phyloP scores from a whole-genome alignment of 2,113 vertebrate species.

The Pseudopipra pipra region DNA sequence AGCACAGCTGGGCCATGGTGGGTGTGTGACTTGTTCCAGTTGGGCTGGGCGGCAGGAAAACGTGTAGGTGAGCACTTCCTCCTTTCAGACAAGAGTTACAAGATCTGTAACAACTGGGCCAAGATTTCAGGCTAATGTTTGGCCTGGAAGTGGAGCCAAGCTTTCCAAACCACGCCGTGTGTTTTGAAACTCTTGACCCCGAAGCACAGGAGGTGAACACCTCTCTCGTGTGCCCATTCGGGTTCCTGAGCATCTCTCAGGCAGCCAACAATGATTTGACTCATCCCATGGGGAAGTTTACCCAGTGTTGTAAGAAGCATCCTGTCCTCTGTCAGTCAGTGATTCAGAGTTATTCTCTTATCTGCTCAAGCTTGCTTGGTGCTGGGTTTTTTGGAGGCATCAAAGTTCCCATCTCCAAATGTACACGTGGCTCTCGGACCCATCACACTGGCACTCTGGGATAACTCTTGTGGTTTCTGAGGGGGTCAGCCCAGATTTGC shows the following conservation, averaged over 20 bases:
- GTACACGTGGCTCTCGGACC: rapidly evolving
- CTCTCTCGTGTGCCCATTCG: rapidly evolving
- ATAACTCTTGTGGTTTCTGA: not conserved
- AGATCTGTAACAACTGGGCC: not conserved
- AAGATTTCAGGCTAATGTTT: not conserved
- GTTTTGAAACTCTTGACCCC: not conserved
- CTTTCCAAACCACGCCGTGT: not conserved
- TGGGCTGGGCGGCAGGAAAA: not conserved
- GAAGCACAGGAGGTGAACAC: rapidly evolving
- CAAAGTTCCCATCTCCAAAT: rapidly evolving
- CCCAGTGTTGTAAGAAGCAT: not conserved
- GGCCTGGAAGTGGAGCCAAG: not conserved
- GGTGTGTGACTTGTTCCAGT: not conserved
- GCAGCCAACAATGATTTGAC: not conserved
- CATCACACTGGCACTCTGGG: not conserved
- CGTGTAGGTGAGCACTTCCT: not conserved
- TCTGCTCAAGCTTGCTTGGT: not conserved
- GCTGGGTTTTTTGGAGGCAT: not conserved
- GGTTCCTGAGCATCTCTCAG: not conserved
- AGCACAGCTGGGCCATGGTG: not conserved
- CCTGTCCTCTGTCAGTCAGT: not conserved
- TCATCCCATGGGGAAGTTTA: rapidly evolving
- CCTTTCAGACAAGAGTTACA: not conserved
- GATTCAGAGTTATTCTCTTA: not conserved
- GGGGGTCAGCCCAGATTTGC: not conserved